Base-by-base conservation (phyloP, 1,140 invertebrate genomes). In the Pachypsylla venusta region DNA sequence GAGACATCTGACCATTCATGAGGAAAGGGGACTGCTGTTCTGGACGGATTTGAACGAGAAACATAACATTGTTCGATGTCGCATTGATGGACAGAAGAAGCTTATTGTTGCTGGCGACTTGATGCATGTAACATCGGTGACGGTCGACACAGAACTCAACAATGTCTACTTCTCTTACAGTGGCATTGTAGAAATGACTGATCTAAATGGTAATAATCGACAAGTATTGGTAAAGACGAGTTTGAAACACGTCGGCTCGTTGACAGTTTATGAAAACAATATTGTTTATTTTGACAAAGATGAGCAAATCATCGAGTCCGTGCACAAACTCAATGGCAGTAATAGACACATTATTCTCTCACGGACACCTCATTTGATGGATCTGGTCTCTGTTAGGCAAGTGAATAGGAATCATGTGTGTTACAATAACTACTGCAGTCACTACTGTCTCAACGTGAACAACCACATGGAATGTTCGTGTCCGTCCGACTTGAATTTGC, bases 211-310 rank as follows among this genome's bases (percentile, higher is more conserved):
- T 10, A 74, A 77, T 54, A 81, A 84, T 66, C 79, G 79, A 78
- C 25, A 24, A 12, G 7, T 22, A 4, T n/a, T 59, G n/a, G 25
- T 53, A 5, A 16, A 16, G 5, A 40, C 25, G 20, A 25, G 24
- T 24, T 19, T 25, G 20, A 59, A 59, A 53, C 30, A 27, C 19
- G 48, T 59, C 19, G 40, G 53, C 14, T 56, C 13, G 20, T 54
- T 54, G 19, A 56, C 60, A 0, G 79, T 85, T 4, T 72, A 82
- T 48, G 78, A 78, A 40, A 78, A 83, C 54, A 81, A 81, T 67
- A 73, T 94, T 20, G 94, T 93, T 71, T 89, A 89, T 82, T 78
- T 84, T 55, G 88, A 93, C 67, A 81, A 81, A 66, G 85, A 85
- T 54, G 77, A 73, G 5, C 72, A 79, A 39, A 70, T 72, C 1